Base-by-base conservation (phyloP, 2,888 invertebrate genomes). In the Tachina grossa region DNA sequence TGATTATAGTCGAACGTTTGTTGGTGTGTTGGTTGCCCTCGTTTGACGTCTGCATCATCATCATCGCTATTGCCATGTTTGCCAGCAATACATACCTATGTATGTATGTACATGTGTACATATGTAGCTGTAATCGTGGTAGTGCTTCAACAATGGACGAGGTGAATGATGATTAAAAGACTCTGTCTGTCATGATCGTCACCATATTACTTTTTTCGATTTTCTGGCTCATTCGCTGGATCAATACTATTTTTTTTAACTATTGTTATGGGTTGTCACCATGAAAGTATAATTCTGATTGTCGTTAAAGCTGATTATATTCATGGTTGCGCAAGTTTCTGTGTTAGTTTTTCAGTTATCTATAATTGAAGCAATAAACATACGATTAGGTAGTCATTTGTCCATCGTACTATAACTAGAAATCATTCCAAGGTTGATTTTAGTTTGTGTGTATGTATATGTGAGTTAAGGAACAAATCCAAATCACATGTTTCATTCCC, bases 61-160 rank as follows among this genome's bases (percentile, higher is more conserved):
- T 88, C 89, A 88, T 87, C 86, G 86, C 86, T 87, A 87, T 83
- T 80, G 78, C 65, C 87, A 85, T 87, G 87, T 71, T 82, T 69
- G 86, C 83, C 74, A 83, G 55, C 65, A 74, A 53, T 75, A 39
- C 53, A 53, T 45, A 31, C 5, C 31, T 31, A 31, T 31, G 6
- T 31, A 31, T 31, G 31, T 31, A 31, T 31, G 31, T 31, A 31
- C 31, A 31, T 6, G 31, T 31, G 31, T 47, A 41, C 41, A 43
- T 66, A 53, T 63, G n/a, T 63, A 66, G 39, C 41, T 75, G 10
- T 72, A 39, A 19, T 66, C 41, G 66, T 79, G 19, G 74, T 78
- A 53, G 72, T 82, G 57, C 61, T 14, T 19, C 45, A 68, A 69
- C 75, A 75, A 81, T 45, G 59, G 51, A 68, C 45, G 59, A 53